Base-by-base conservation (phyloP, 2,888 invertebrate species). In the Saturnia japonica region DNA sequence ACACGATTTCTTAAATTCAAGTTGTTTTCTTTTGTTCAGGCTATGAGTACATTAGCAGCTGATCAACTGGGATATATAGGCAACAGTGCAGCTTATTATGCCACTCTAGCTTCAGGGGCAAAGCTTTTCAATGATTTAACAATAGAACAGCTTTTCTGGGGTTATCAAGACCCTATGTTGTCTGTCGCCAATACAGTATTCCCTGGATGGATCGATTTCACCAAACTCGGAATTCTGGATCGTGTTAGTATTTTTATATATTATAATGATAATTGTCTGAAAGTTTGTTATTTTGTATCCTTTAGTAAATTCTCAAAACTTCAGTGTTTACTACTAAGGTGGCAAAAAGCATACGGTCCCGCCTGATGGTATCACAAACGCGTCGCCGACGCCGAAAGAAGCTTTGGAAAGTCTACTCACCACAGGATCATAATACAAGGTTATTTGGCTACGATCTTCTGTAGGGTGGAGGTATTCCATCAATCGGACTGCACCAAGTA, bases 201-300 rank as follows among this genome's bases (percentile, higher is more conserved):
- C 25, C 97, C 98, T 0, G 95, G 95, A n/a, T 96, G 97, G 94
- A 96, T 98, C 19, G 95, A 97, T 78, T 98, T 97, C 80, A 91
- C 94, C n/a, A 95, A 95, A 80, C 96, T 98, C 78, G 98, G 98
- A 0, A 93, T 98, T 67, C 89, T 98, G 77, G 97, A 97, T 82
- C 94, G 97, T 90, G 97, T 98, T 84, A 94, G 95, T 91, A 74
- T 25, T 57, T 57, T 57, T 6, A 54, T 54, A 54, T n/a, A 54
- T 51, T 51, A 0, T 16, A 12, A 43, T 45, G 12, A 45, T 2
- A 45, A 14, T 45, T 42, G 42, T 42, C 6, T 8, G 7, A 42
- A 42, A 42, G 6, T 45, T 14, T 45, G 45, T 45, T 45, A 14
- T 14, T 45, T 12, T n/a, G n/a, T 45, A 45, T 45, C 12, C 14